Conservation (phyloP, 2,888 invertebrate genomes). For the Aphidius colemani region DNA sequence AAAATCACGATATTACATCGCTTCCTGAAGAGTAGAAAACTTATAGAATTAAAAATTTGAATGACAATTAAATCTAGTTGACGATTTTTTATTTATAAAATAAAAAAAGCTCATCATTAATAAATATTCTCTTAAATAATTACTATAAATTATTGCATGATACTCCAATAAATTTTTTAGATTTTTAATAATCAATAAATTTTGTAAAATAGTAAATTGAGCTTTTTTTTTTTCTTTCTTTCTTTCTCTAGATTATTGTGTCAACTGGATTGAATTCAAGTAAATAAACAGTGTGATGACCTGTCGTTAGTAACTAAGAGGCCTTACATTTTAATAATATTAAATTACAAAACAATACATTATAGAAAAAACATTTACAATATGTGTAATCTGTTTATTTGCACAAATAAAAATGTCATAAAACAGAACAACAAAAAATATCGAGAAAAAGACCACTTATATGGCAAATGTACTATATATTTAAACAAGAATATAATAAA, state of each 20-base stretch:
- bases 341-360: conserved; percentile 20
- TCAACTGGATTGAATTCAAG: conserved; percentile 17
- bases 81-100: conserved; percentile 11
- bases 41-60: conserved; percentile 3
- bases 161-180: conserved; percentile 3
- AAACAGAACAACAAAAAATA: too few relatives aligned
- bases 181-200: not conserved
- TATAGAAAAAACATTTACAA: conserved; percentile 26
- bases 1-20: conserved; percentile 17
- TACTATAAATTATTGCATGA: too few relatives aligned
- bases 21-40: conserved; percentile 17
- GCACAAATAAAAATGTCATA: too few relatives aligned
- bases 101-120: conserved; percentile 2
- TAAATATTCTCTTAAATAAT: too few relatives aligned
- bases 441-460: too few relatives aligned
- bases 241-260: too few relatives aligned
- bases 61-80: conserved; percentile 6
- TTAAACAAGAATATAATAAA: conserved; percentile 22
- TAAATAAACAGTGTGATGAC: conserved; percentile 45
- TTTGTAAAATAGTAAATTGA: conserved; percentile 2
- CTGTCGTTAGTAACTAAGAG: conserved; percentile 58
- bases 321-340: conserved; percentile 46
- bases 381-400: not conserved
- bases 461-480: too few relatives aligned
- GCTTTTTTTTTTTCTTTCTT: conserved; percentile 5